Evolutionary conservation across 2,888 invertebrate species (phyloP), one percentile per base, ranked within the genome.

Genomic region (Periphyllus acericola): DNA sequence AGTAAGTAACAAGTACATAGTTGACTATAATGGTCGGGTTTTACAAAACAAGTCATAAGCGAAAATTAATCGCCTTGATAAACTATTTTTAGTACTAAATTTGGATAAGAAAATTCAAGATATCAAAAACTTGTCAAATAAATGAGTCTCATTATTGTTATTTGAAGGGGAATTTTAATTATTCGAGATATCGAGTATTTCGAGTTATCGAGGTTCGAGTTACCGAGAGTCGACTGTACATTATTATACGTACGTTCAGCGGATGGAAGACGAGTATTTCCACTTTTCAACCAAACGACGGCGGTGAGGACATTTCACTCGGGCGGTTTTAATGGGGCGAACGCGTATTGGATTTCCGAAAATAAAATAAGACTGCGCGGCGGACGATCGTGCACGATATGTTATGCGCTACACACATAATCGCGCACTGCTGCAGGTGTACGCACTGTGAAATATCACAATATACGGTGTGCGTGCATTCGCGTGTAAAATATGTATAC

Each of bases 341-440:
- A 83, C 36, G 72, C 36, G 83, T 83, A 83, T 83, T 74, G 74
- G 52, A 74, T 83, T 83, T 83, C 74, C 34, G 72, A 74, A 74
- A 72, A 52, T 14, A 46, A 71, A 71, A n/a, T 11, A 68, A 68
- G 11, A 68, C 25, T 3, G 11, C 29, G 11, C 68, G 46, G 8
- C 68, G 14, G 3, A 25, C 60, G 29, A 11, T 25, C 21, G 52
- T 60, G 46, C 11, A 46, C 46, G n/a, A n/a, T n/a, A 46, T 11
- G 11, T 11, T 46, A 11, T 46, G 46, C 46, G 46, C 46, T 5
- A 19, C 55, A 19, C 55, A 60, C 19, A 60, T n/a, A n/a, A n/a
- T n/a, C n/a, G n/a, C 9, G 3, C 60, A 60, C 60, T 46, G 46
- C 60, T 46, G 46, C 46, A 46, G 2, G 46, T 11, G 14, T 46